Evolutionary conservation across 2,888 invertebrate species (phyloP).

Genomic region (Andrena flavipes): DNA sequence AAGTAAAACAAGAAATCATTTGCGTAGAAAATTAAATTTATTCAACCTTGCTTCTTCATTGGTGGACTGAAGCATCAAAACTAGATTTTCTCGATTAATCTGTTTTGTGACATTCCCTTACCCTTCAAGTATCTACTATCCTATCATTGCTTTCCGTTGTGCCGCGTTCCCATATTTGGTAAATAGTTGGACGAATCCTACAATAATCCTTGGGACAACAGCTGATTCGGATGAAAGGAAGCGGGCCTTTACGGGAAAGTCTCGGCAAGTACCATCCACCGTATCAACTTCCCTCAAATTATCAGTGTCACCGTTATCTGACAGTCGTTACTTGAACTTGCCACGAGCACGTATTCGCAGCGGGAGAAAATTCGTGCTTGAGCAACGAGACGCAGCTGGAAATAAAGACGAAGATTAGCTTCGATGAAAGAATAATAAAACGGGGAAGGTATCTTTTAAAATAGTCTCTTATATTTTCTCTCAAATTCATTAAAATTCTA

Average conservation of each 20-base stretch:
- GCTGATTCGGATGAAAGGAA: not conserved
- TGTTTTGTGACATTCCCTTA: not conserved
- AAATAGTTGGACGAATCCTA: not conserved
- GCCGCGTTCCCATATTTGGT: not conserved
- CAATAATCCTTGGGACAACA: not conserved
- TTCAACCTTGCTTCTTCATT: too few relatives aligned
- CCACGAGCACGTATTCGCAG: not conserved
- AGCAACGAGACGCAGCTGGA: too few relatives aligned
- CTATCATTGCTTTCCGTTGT: too few relatives aligned
- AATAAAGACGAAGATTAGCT: too few relatives aligned
- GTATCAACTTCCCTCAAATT: slow-evolving; percentile 23
- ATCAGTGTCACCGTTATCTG: slow-evolving; percentile 19
- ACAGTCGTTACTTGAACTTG: slow-evolving; percentile 2
- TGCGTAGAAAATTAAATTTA: too few relatives aligned
- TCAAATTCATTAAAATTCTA: slow-evolving; percentile 77
- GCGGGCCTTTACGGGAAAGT: not conserved
- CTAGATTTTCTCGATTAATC: too few relatives aligned
- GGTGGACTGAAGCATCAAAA: too few relatives aligned
- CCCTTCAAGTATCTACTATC: not conserved
- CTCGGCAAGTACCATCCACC: not conserved
- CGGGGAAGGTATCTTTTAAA: slow-evolving; percentile 70
- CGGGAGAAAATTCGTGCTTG: too few relatives aligned
- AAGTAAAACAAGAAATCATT: too few relatives aligned
- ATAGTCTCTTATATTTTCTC: slow-evolving; percentile 82
- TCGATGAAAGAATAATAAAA: not conserved